Conservation (phyloP, 2,797 vertebrate genomes). For the Crenuchus spilurus region DNA sequence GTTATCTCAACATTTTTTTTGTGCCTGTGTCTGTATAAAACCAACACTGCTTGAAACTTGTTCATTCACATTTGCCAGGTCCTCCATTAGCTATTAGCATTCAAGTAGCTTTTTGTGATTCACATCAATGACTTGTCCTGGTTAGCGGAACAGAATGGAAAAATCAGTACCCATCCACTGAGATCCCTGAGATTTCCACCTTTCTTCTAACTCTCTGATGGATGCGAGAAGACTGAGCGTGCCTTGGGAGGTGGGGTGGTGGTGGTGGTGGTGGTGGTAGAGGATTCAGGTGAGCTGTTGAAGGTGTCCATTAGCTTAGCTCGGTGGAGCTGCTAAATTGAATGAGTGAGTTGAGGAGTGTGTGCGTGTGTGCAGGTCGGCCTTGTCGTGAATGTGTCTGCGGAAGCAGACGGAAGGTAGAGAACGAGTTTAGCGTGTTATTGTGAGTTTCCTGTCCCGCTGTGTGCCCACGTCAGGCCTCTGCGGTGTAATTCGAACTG, state of each 20-base stretch:
- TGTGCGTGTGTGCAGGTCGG: conserved; percentile 5
- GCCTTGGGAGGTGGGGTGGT: conserved; percentile 33
- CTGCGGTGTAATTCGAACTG: conserved; percentile 53
- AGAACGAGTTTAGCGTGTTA: conserved; percentile 42
- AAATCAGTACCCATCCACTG: conserved; percentile 13
- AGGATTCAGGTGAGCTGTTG: conserved; percentile 52
- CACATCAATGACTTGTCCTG: neutral
- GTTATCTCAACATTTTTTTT: too few relatives aligned
- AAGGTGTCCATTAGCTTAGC: conserved; percentile 55
- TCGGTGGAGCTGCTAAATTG: conserved; percentile 51
- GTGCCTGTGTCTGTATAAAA: too few relatives aligned
- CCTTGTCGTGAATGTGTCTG: conserved; percentile 31
- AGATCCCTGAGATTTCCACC: neutral
- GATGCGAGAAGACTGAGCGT: conserved; percentile 47
- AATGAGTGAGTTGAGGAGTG: conserved; percentile 47
- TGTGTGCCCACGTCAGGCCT: conserved; percentile 45
- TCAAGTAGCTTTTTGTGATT: too few relatives aligned
- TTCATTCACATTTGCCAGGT: too few relatives aligned
- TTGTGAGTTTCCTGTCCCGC: conserved; percentile 37
- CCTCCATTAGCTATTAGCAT: too few relatives aligned
- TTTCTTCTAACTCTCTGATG: conserved; percentile 33
- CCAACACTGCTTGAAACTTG: too few relatives aligned
- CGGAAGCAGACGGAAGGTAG: neutral
- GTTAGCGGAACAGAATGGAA: conserved; percentile 17
- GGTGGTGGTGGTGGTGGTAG: conserved; percentile 52